Conservation (phyloP, 2,797 vertebrate species). For the Cercopithecus mitis region DNA sequence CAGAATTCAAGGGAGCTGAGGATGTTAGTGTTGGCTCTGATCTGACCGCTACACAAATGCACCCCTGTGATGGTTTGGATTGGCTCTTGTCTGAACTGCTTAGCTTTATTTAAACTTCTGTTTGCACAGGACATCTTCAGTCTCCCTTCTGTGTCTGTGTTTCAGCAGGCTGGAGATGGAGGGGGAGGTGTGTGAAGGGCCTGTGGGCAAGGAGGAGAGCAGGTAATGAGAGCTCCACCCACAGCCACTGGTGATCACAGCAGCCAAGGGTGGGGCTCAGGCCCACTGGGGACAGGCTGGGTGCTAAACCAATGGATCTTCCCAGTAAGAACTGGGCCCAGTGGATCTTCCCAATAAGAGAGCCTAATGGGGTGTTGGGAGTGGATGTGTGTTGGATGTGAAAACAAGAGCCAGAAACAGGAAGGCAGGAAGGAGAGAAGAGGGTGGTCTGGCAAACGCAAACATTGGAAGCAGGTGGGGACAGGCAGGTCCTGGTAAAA, state of each 20-base stretch:
- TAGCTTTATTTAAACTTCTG: conserved; percentile 35
- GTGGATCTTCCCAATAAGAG: neutral
- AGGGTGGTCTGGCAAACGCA: neutral
- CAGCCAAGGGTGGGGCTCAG: neutral
- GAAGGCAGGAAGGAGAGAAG: neutral
- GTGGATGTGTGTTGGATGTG: neutral
- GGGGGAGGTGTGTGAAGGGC: neutral
- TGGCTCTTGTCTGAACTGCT: conserved; percentile 46
- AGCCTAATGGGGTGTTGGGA: neutral
- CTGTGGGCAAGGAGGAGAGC: neutral
- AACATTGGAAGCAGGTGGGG: neutral
- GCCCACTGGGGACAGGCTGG: neutral
- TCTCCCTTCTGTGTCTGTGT: neutral
- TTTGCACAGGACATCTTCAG: neutral
- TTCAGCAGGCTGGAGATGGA: neutral
- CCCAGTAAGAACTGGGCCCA: neutral
- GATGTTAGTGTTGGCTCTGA: neutral
- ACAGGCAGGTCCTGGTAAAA: neutral
- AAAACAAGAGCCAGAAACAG: neutral
- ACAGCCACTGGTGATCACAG: neutral
- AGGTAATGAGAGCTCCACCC: neutral
- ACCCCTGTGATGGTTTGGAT: neutral
- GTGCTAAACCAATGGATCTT: neutral
- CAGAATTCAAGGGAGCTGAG: conserved; percentile 52
- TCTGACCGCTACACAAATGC: conserved; percentile 47